A percentile compares a stretch with the other conserved stretches of the same genome.
phyloP scores from a whole-genome alignment of 2,113 vertebrate species.

The Nerophis ophidion region DNA sequence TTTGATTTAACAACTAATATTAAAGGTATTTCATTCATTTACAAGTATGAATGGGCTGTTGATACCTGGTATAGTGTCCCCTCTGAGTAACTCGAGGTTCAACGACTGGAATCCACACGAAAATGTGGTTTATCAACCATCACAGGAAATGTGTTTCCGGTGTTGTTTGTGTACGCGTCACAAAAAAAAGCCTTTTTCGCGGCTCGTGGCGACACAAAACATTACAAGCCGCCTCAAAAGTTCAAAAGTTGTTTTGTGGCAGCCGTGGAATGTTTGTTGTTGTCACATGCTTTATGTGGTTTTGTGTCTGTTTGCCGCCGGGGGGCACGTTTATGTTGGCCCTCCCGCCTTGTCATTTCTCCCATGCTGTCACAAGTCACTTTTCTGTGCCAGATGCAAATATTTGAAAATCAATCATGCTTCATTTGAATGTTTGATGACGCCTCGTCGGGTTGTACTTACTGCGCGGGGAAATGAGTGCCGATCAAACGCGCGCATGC shows the following conservation, averaged over 20 bases:
- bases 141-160: too few relatives aligned
- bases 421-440: conserved; percentile 9
- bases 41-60: too few relatives aligned
- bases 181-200: too few relatives aligned
- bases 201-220: too few relatives aligned
- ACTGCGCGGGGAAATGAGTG: background rate
- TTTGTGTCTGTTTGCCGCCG: background rate
- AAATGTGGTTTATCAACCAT: too few relatives aligned
- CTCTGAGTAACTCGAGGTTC: too few relatives aligned
- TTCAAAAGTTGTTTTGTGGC: background rate
- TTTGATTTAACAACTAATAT: too few relatives aligned
- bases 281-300: background rate
- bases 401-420: conserved; percentile 8
- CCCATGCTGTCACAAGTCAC: conserved; percentile 4
- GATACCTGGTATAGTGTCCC: too few relatives aligned
- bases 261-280: background rate
- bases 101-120: too few relatives aligned
- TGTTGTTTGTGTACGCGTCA: too few relatives aligned
- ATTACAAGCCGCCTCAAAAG: too few relatives aligned
- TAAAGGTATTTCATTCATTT: too few relatives aligned
- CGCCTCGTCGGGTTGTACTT: background rate
- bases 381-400: conserved; percentile 1
- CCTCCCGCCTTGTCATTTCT: background rate
- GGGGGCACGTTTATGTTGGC: background rate
- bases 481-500: background rate